These are phyloP conservation scores for Ammodramus savannarum DNA, from an alignment of 2,113 vertebrate species.

Conservation along the genomic window DNA sequence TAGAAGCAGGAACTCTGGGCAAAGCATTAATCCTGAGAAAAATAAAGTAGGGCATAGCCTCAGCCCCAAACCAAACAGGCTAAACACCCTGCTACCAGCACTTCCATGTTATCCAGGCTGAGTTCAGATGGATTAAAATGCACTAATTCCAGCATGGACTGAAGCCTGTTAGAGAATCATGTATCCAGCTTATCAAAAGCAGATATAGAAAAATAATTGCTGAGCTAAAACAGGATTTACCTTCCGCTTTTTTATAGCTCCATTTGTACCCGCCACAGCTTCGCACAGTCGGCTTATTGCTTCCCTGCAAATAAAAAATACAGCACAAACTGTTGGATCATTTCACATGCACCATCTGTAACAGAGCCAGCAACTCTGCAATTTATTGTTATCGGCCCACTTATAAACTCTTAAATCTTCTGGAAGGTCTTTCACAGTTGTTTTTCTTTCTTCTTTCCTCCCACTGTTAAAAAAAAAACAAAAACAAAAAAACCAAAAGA, in stretches of 20 bases:
- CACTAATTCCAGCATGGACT: neutral
- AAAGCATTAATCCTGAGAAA: neutral
- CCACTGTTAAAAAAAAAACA: neutral
- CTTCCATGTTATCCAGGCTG: neutral
- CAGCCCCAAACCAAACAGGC: neutral
- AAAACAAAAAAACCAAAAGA: neutral
- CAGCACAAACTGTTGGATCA: conserved; percentile 26
- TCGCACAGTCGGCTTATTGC: conserved; percentile 91
- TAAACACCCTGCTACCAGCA: neutral
- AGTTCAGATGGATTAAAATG: neutral
- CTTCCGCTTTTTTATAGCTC: conserved; percentile 80
- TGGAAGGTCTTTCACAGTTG: neutral
- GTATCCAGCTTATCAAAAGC: neutral
- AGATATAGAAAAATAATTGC: neutral
- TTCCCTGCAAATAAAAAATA: conserved; percentile 78
- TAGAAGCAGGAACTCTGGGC: neutral
- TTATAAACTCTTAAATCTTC: conserved; percentile 7
- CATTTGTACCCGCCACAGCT: conserved; percentile 76
- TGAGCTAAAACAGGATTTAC: conserved; percentile 70
- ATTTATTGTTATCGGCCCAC: neutral
- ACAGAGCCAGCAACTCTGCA: neutral
- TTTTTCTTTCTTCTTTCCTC: conserved; percentile 5
- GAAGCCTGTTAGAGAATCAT: neutral
- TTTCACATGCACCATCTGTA: conserved; percentile 20
- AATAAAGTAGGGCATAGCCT: neutral